A percentile compares a stretch with the other conserved stretches of the same genome.
phyloP scores from a whole-genome alignment of 2,113 vertebrate species.

The Muntiacus reevesi region DNA sequence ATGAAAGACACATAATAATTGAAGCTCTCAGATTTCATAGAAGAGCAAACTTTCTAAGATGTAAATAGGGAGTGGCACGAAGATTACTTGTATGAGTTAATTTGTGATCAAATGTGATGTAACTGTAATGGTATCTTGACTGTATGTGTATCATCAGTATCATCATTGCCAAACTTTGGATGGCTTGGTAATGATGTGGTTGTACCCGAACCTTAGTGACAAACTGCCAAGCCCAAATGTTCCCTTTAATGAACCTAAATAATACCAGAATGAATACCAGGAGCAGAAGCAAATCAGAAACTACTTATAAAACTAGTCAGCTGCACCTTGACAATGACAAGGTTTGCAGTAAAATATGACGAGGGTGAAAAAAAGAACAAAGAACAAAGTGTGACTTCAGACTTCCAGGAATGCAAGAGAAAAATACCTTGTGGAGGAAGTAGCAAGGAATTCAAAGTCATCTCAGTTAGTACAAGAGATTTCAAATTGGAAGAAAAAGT shows the following conservation, averaged over 20 bases:
- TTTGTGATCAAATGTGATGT: background rate
- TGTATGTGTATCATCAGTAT: background rate
- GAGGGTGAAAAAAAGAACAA: constrained; percentile 48
- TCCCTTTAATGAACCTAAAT: constrained; percentile 41
- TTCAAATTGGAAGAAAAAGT: background rate
- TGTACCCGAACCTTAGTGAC: constrained; percentile 9
- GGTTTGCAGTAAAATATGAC: background rate
- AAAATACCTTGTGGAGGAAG: constrained; percentile 37
- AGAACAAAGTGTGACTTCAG: constrained; percentile 36
- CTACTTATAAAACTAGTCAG: constrained; percentile 15
- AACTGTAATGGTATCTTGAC: background rate
- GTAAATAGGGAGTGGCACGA: background rate
- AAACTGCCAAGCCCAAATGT: background rate
- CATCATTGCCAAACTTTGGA: background rate
- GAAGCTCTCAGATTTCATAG: background rate
- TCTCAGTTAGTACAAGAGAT: background rate
- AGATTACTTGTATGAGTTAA: background rate
- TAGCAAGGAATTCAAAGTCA: constrained; percentile 4
- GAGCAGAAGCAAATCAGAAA: constrained; percentile 35
- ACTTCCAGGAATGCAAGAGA: constrained; percentile 21
- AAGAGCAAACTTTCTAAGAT: background rate
- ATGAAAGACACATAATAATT: background rate
- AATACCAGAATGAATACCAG: background rate
- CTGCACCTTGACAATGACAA: background rate
- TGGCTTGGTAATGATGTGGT: background rate